Evolutionary conservation across 2,888 invertebrate species (phyloP), one percentile per base, ranked within the genome.

Genomic region (Aspidiotus destructor): DNA sequence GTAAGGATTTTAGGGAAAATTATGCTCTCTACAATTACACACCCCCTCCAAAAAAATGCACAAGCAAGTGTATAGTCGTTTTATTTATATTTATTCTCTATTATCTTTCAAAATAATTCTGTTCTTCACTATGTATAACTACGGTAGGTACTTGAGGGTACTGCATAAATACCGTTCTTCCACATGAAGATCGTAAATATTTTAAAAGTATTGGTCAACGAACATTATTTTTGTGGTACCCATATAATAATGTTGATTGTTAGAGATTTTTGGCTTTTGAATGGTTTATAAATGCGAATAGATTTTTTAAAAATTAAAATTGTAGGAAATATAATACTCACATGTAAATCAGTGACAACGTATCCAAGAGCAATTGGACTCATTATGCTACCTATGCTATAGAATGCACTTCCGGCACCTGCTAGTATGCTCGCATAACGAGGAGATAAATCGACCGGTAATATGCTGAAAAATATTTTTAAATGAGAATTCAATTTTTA

Each of bases 341-440:
- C 67, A 15, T 67, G 60, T n/a, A 48, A n/a, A 13, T 67, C 17
- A 9, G 16, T 15, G 10, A 67, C 67, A 40, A 67, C 60, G 9
- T 60, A 52, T 52, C 67, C 67, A 6, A 67, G 17, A 15, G 60
- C n/a, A 44, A 58, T 67, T 44, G 67, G 67, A 9, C 58, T 57
- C 17, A 60, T 15, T 15, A 67, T 48, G 10, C 48, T 28, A n/a
- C 58, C 58, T 13, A 67, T 8, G 11, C 48, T 67, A 60, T 67
- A 67, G 9, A 57, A 67, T 7, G 48, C 44, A 13, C 58, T 48
- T 52, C 58, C 48, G 0, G 60, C 13, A 7, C 60, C 67, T 11
- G 67, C 67, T n/a, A 67, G 2, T 15, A 67, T 13, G 10, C 48
- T n/a, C 5, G 67, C 57, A 11, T 67, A 58, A 13, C 57, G 44